Percentiles rank a stretch among this genome's conserved stretches.
These are phyloP conservation scores for Antheraea pernyi DNA, from an alignment of 1,140 invertebrate genomes.

Conservation along the genomic window DNA sequence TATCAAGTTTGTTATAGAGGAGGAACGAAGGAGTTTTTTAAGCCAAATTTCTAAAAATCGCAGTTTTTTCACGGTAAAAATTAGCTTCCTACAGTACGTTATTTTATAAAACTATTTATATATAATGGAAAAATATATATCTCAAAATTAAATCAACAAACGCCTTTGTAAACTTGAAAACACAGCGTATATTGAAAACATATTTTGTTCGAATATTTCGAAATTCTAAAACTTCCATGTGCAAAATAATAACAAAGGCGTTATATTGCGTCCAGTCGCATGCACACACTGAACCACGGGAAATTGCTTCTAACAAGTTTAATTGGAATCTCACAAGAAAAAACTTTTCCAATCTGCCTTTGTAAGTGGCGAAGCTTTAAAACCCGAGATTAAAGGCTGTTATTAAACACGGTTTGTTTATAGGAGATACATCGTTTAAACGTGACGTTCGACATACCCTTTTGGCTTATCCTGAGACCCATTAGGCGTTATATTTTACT, in stretches of 20 bases:
- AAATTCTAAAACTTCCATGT: no score
- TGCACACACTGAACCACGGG: slow-evolving; percentile 44
- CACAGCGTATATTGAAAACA: no score
- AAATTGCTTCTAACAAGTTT: slow-evolving; percentile 75
- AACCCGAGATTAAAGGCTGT: slow-evolving; percentile 52
- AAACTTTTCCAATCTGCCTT: slow-evolving; percentile 72
- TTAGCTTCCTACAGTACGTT: no score
- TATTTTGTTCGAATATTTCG: no score
- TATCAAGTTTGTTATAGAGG: no score
- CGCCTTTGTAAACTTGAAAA: no score
- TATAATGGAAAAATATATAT: no score
- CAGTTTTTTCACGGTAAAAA: no score
- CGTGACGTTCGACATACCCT: slow-evolving; percentile 17
- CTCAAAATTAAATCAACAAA: no score
- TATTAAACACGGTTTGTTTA: slow-evolving; percentile 47
- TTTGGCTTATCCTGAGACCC: slow-evolving; percentile 10
- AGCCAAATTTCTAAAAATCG: no score
- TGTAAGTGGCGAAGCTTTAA: slow-evolving; percentile 54
- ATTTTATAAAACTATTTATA: no score
- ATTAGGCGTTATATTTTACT: neutral
- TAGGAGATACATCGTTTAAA: slow-evolving; percentile 39
- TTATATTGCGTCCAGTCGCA: slow-evolving; percentile 17
- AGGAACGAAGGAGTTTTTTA: no score
- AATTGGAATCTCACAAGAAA: slow-evolving; percentile 69
- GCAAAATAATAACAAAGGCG: neutral